Evolutionary conservation across 2,797 vertebrate genomes (phyloP), one percentile per base, ranked within the genome.

Genomic region (Otus scops): DNA sequence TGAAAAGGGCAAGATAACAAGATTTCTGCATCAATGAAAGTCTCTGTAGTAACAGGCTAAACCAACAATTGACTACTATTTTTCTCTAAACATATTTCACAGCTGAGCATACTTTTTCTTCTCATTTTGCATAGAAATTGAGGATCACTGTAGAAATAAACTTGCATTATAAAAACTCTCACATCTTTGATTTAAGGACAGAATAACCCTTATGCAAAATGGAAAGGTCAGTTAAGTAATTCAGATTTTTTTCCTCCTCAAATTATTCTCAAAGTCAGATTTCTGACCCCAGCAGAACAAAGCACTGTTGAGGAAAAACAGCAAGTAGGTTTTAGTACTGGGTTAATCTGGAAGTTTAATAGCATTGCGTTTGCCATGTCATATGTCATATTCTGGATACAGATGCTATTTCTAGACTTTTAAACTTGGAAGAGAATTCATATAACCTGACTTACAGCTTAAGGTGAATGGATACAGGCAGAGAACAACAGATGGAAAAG

Each of bases 341-440:
- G 36, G 80, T 96, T 95, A 96, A 95, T 79, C 56, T 57, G 45
- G 27, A 93, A 32, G 67, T 30, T 70, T 90, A 70, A 81, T 5
- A 95, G 83, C 63, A 67, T 7, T 50, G 21, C 1, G 1, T 56
- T 85, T 81, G 61, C 70, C 4, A 24, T 30, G 30, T 26, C 28
- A 3, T 24, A 32, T 54, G n/a, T 54, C 24, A 23, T 19, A 63
- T 36, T 73, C 63, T 57, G 43, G n/a, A 54, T 32, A 53, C 0
- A 57, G 54, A 68, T 60, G 38, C 11, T 74, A 68, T 19, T 89
- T 79, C 59, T 74, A 73, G 28, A 53, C 34, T 85, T 43, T 67
- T 45, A 19, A 63, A 84, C 23, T 71, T 8, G 9, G 56, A 78
- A 3, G 7, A 69, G 32, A 88, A 87, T 45, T 85, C 32, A 20